Conservation (phyloP, 2,113 vertebrate genomes). For the Actenoides lindsayi region DNA sequence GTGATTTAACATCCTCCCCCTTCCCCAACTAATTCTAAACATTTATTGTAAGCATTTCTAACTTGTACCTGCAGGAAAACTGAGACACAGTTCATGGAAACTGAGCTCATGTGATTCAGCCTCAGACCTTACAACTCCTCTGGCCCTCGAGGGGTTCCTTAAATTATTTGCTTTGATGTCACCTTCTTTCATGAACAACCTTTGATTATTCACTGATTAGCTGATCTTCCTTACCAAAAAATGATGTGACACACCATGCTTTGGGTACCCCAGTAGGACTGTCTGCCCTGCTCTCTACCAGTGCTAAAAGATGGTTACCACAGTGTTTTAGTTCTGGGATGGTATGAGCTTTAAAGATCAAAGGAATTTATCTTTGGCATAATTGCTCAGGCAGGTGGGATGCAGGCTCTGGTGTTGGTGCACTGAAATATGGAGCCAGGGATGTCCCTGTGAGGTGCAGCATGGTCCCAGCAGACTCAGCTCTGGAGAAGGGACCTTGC, state of each 20-base stretch:
- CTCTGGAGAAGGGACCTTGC: background rate
- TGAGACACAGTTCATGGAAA: conserved; percentile 72
- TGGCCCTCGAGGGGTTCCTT: conserved; percentile 73
- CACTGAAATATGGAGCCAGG: background rate
- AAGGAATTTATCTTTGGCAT: background rate
- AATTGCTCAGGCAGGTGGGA: background rate
- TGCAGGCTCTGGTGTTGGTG: background rate
- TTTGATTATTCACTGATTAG: conserved; percentile 51
- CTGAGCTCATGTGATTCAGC: conserved; percentile 69
- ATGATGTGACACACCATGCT: background rate
- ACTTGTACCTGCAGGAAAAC: conserved; percentile 71
- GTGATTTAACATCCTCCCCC: conserved; percentile 44
- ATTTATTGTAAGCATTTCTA: conserved; percentile 55
- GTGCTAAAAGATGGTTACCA: background rate
- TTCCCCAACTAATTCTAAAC: conserved; percentile 54
- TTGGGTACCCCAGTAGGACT: background rate
- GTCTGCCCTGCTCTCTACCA: background rate
- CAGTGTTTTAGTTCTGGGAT: background rate
- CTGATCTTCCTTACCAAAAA: conserved; percentile 50
- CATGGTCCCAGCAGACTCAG: background rate
- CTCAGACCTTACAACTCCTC: conserved; percentile 69
- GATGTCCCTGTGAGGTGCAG: background rate
- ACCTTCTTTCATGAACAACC: conserved; percentile 52
- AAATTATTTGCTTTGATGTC: conserved; percentile 73
- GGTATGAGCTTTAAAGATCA: background rate